Conservation (phyloP, 2,888 invertebrate genomes). For the Hemithea aestivaria region DNA sequence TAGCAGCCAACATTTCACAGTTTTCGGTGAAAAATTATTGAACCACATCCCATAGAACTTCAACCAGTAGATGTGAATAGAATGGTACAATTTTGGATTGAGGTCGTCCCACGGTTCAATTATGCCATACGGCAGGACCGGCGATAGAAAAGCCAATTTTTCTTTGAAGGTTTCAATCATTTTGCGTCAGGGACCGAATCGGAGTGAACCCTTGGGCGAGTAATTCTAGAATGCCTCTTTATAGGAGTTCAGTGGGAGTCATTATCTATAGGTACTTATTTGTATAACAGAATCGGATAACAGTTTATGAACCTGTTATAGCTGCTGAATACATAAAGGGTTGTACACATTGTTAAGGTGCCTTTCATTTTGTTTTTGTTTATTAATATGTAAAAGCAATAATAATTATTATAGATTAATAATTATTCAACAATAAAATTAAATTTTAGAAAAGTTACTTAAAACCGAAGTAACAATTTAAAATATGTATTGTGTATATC, state of each 20-base stretch:
- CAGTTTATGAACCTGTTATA: not conserved
- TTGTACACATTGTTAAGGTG: conserved; percentile 54
- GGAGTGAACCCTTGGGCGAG: conserved; percentile 40
- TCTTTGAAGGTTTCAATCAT: conserved; percentile 42
- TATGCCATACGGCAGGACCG: conserved; percentile 60
- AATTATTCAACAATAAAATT: too few species aligned
- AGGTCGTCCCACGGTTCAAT: conserved; percentile 63
- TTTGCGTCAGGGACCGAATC: conserved; percentile 25
- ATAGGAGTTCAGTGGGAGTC: not conserved
- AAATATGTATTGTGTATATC: too few species aligned
- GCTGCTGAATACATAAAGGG: too few species aligned
- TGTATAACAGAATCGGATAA: conserved; percentile 3
- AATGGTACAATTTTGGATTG: conserved; percentile 62
- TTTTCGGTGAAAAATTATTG: conserved; percentile 48
- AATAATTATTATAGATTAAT: too few species aligned
- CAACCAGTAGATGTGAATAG: conserved; percentile 72
- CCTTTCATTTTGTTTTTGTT: conserved; percentile 18
- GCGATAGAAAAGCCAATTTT: conserved; percentile 41
- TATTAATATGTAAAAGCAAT: too few species aligned
- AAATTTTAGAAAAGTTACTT: too few species aligned
- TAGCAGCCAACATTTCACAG: conserved; percentile 55
- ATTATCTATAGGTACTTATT: conserved; percentile 30
- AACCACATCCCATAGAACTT: conserved; percentile 76
- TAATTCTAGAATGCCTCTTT: conserved; percentile 50
- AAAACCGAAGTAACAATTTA: too few species aligned